phyloP scores from a whole-genome alignment of 2,888 invertebrate genomes.

The Chironomus tentans region DNA sequence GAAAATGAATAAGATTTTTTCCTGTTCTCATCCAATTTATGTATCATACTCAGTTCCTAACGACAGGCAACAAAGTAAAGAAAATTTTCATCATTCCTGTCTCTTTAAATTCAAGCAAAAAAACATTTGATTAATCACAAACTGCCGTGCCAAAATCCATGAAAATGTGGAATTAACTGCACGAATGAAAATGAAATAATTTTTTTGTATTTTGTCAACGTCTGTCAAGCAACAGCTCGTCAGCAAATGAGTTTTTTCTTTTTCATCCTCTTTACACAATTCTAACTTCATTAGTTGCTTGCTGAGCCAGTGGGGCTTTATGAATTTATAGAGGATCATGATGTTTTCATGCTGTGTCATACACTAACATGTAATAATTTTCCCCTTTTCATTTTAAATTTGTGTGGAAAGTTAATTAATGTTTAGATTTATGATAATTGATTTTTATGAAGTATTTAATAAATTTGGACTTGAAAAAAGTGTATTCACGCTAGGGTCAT shows the following conservation, averaged over 20 bases:
- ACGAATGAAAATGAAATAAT: not conserved
- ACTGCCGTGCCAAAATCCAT: slow-evolving; percentile 4
- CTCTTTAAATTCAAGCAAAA: not conserved
- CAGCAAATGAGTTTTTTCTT: not conserved
- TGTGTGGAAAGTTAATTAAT: too few species aligned
- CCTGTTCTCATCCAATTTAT: not conserved
- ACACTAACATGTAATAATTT: too few species aligned
- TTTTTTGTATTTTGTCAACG: slow-evolving; percentile 18
- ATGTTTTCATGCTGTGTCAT: too few species aligned
- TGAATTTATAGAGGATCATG: too few species aligned
- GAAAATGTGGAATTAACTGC: not conserved
- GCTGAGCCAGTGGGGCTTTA: too few species aligned
- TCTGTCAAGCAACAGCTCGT: not conserved
- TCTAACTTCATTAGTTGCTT: slow-evolving; percentile 8
- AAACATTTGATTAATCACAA: slow-evolving; percentile 13
- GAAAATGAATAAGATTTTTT: not conserved
- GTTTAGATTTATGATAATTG: too few species aligned
- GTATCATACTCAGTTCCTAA: too few species aligned
- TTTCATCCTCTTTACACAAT: not conserved
- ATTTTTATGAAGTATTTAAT: too few species aligned
- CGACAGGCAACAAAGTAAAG: too few species aligned
- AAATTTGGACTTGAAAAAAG: too few species aligned
- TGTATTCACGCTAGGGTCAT: too few species aligned
- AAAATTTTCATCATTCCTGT: not conserved
- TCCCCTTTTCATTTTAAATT: too few species aligned